phyloP scores from a whole-genome alignment of 1,140 invertebrate genomes.

The Anthonomus grandis region DNA sequence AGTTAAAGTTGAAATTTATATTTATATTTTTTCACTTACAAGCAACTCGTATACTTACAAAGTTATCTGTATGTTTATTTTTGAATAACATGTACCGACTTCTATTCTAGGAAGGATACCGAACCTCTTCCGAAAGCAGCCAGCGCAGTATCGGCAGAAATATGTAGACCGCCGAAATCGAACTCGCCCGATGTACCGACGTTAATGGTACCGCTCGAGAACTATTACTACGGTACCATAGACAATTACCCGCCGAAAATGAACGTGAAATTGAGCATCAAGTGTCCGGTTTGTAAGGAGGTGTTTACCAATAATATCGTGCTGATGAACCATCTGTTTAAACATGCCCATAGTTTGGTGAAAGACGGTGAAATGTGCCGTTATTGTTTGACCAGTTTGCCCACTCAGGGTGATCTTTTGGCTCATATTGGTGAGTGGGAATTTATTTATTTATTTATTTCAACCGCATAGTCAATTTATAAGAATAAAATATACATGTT shows the following conservation, averaged over 20 bases:
- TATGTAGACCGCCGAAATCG: conserved; percentile 42
- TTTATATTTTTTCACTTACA: too few species aligned
- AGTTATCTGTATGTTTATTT: too few species aligned
- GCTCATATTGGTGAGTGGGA: conserved; percentile 51
- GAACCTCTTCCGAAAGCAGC: conserved; percentile 1
- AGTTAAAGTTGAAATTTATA: too few species aligned
- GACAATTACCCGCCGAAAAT: conserved; percentile 28
- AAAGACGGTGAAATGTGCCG: conserved; percentile 51
- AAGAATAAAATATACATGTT: too few species aligned
- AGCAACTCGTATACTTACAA: too few species aligned
- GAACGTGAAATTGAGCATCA: conserved; percentile 37
- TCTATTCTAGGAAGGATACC: conserved; percentile 8
- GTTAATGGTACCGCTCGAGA: conserved; percentile 51
- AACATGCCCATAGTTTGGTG: conserved; percentile 57
- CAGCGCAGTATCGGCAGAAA: conserved; percentile 10
- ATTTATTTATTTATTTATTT: background rate
- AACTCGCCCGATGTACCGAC: conserved; percentile 40
- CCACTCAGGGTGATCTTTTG: conserved; percentile 50
- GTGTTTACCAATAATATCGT: conserved; percentile 59
- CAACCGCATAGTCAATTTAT: too few species aligned
- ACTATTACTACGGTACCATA: conserved; percentile 60
- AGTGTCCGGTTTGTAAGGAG: conserved; percentile 45
- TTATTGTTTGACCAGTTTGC: conserved; percentile 57
- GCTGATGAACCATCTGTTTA: conserved; percentile 67
- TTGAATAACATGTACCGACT: too few species aligned